A percentile compares a stretch with the other conserved stretches of the same genome.
phyloP scores from a whole-genome alignment of 2,797 vertebrate genomes.

The Hydrolagus colliei region DNA sequence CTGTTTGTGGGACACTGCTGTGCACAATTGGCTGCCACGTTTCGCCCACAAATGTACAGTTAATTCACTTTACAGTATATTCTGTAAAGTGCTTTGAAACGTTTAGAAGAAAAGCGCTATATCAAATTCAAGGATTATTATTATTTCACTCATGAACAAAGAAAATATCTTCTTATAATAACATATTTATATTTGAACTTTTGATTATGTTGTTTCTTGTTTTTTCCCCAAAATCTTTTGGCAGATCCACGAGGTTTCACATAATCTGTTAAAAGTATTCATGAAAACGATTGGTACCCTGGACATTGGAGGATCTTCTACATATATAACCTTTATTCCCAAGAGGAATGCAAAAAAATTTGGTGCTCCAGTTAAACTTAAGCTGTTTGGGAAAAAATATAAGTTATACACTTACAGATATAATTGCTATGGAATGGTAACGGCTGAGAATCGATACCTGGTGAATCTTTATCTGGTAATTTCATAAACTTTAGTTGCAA shows the following conservation, averaged over 20 bases:
- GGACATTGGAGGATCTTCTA: conserved; percentile 89
- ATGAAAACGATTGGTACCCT: conserved; percentile 64
- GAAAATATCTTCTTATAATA: no score
- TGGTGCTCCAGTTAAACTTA: conserved; percentile 52
- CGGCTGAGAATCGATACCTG: conserved; percentile 74
- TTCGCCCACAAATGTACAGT: no score
- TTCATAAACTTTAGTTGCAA: neutral
- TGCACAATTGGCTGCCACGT: no score
- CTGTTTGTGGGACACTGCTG: no score
- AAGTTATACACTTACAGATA: conserved; percentile 85
- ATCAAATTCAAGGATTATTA: no score
- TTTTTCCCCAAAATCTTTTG: conserved; percentile 28
- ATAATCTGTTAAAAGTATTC: no score
- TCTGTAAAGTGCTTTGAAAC: no score
- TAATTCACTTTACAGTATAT: no score
- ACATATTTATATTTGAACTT: neutral
- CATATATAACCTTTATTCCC: conserved; percentile 79
- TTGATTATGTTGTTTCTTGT: neutral
- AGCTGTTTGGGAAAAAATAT: conserved; percentile 81
- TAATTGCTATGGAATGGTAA: conserved; percentile 86
- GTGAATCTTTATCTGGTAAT: conserved; percentile 68
- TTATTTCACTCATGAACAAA: neutral
- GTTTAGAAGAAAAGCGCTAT: no score
- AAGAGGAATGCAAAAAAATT: conserved; percentile 43
- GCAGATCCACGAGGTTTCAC: conserved; percentile 45